Evolutionary conservation across 2,888 invertebrate species (phyloP), one percentile per base, ranked within the genome.

Genomic region (Pachliopta kotzebuea): DNA sequence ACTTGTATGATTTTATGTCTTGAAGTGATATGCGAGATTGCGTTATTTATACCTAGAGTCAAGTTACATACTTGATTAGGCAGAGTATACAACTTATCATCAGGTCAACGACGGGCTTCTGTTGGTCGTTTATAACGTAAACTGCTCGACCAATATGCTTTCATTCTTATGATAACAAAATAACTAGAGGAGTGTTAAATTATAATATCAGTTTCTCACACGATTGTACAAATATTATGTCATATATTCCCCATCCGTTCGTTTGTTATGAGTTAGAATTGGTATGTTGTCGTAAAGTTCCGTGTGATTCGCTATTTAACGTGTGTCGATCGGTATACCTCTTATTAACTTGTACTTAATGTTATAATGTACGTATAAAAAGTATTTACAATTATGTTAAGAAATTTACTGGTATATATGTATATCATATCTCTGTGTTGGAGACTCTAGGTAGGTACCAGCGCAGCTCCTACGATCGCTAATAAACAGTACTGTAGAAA

Each of bases 251-350:
- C 65, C 68, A 75, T 75, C 69, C 71, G 66, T 55, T 66, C 68
- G 37, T 65, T 74, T 82, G 80, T 82, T 81, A 80, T 80, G 81
- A 76, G 78, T 77, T 75, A 14, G 37, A 37, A 72, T 67, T 70
- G 57, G 62, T 62, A 56, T 75, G 76, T 75, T 74, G 73, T 69
- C 70, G 69, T 70, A 71, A 71, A 71, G 69, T 72, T 74, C 70
- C 65, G 23, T 24, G 23, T 4, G 45, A 24, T 57, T 57, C n/a
- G n/a, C 45, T 37, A 23, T 57, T 45, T 45, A 8, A 45, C 71
- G 71, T 74, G 71, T 71, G 73, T 63, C 63, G 63, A 62, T 23
- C 24, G n/a, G n/a, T n/a, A 23, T 24, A 53, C 24, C 3, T 21
- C n/a, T 23, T 17, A 17, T 53, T 52, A 14, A 17, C 11, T 53